A percentile compares a stretch with the other conserved stretches of the same genome.
Conservation (phyloP, 2,113 vertebrate genomes). For the Barbus barbus region DNA sequence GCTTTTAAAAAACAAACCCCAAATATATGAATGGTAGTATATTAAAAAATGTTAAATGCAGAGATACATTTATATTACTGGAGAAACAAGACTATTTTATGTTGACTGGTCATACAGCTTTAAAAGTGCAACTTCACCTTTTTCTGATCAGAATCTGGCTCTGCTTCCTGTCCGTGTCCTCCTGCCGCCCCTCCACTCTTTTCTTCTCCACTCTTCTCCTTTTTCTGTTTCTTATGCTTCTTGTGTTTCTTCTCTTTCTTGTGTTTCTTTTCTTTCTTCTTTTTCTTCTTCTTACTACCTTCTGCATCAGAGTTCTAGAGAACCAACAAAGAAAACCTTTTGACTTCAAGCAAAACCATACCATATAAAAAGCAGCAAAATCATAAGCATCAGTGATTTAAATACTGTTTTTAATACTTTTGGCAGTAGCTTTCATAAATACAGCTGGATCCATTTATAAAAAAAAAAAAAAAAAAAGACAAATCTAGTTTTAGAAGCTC, state of each 20-base stretch:
- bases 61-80: no score
- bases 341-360: neutral
- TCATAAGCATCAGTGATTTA: neutral
- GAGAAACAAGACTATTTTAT: neutral
- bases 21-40: no score
- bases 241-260: conserved; percentile 99
- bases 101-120: neutral
- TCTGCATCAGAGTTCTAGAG: conserved; percentile 90
- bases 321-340: neutral
- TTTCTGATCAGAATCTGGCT: conserved; percentile 80
- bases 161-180: conserved; percentile 45
- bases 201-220: conserved; percentile 88
- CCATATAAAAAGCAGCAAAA: neutral
- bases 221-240: conserved; percentile 99
- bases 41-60: no score
- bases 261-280: conserved; percentile 98
- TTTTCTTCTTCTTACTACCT: conserved; percentile 88
- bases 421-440: neutral
- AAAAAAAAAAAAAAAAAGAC: neutral
- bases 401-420: neutral
- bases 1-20: no score
- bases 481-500: neutral
- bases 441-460: neutral
- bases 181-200: conserved; percentile 69
- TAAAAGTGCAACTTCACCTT: conserved; percentile 79